phyloP scores from a whole-genome alignment of 2,113 vertebrate genomes.

The Plectropomus leopardus region DNA sequence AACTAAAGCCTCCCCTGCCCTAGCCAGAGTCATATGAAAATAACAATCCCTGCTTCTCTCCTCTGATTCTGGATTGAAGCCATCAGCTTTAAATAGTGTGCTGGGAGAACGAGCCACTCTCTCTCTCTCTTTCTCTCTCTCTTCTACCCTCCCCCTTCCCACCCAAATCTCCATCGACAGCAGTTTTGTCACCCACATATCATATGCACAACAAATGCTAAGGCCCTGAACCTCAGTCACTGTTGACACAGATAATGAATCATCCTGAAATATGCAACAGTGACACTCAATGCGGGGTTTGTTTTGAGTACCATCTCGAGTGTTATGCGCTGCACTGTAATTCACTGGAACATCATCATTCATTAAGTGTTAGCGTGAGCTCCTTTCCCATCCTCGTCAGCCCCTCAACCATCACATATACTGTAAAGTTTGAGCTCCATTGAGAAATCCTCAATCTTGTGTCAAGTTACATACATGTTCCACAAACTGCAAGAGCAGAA shows the following conservation, averaged over 20 bases:
- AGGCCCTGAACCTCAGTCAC: constrained; percentile 66
- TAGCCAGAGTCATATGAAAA: constrained; percentile 63
- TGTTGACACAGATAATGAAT: constrained; percentile 76
- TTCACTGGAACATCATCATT: constrained; percentile 48
- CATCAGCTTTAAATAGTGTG: constrained; percentile 69
- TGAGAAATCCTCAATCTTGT: constrained; percentile 11
- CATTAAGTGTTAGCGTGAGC: constrained; percentile 24
- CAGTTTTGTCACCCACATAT: constrained; percentile 74
- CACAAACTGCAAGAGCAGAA: background rate
- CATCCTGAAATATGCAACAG: constrained; percentile 69
- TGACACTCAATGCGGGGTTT: constrained; percentile 49
- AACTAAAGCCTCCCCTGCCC: constrained; percentile 57
- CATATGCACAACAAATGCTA: constrained; percentile 74
- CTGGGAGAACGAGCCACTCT: constrained; percentile 34
- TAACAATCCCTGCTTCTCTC: constrained; percentile 55
- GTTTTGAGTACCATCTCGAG: constrained; percentile 48
- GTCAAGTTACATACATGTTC: background rate
- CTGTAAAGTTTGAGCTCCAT: background rate
- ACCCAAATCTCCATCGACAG: constrained; percentile 63
- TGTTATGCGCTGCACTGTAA: constrained; percentile 33
- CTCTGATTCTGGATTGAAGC: constrained; percentile 59
- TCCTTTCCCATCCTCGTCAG: constrained; percentile 1
- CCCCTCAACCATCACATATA: background rate
- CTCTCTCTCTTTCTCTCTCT: background rate
- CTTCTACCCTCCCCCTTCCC: constrained; percentile 26